Evolutionary conservation across 2,113 vertebrate genomes (phyloP), one percentile per base, ranked within the genome.

Genomic region (Galbula dea): DNA sequence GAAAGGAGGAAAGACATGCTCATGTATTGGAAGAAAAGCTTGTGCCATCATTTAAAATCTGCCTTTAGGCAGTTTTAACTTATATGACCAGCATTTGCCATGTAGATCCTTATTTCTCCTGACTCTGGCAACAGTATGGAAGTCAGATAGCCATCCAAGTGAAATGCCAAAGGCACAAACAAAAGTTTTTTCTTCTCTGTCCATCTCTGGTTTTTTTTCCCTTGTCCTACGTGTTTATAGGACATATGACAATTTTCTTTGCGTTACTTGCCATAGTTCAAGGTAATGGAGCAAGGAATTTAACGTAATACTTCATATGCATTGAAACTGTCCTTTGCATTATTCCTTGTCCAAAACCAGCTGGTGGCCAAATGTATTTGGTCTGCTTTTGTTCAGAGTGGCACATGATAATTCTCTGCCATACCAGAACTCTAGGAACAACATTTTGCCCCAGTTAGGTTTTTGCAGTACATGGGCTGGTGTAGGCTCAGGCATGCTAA

Each of bases 131-230:
- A 63, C 43, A 78, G 87, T 77, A 57, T 83, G 86, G 93, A 94
- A 86, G 95, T 96, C 94, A 96, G 76, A 91, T 86, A 93, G 87
- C 83, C 75, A 88, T 94, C 82, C 94, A 91, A 94, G 72, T 86
- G 75, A 67, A 94, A 37, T 80, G 95, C 93, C 75, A 92, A 95
- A 92, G 96, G 89, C 95, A 88, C 82, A 94, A 91, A 94, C 89
- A 91, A 73, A 83, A 87, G 58, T 89, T 91, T 93, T 95, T 90
- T 92, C 59, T 91, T 88, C 34, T 77, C 63, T 75, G 59, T 83
- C 93, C 93, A 93, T 95, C 96, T 96, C 89, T 88, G 85, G 51
- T 21, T 85, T 96, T 94, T 90, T 86, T 54, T 54, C 48, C 30
- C n/a, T 90, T 63, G 46, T 72, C 71, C 66, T 93, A 62, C 9